These are phyloP conservation scores for Orientallactaga sibirica DNA, from an alignment of 2,797 vertebrate genomes.

Conservation along the genomic window DNA sequence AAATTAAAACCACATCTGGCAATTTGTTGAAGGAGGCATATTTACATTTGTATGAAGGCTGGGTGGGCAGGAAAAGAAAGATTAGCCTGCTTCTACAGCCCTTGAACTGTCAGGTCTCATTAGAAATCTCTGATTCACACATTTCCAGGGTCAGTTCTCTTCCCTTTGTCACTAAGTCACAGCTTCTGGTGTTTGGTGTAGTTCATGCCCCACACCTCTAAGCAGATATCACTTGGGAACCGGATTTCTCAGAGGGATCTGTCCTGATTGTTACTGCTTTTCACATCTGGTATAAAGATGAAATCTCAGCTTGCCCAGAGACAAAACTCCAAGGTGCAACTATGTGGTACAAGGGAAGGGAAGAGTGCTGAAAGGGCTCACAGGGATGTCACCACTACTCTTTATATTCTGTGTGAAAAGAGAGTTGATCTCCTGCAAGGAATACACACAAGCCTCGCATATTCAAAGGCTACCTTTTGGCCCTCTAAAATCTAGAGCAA, in stretches of 20 bases:
- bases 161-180: constrained; percentile 77
- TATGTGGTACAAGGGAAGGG: neutral
- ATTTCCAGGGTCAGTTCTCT: constrained; percentile 80
- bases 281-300: constrained; percentile 61
- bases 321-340: neutral
- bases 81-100: constrained; percentile 85
- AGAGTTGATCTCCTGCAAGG: constrained; percentile 37
- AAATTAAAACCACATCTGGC: constrained; percentile 91
- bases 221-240: constrained; percentile 68
- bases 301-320: constrained; percentile 46
- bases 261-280: constrained; percentile 60
- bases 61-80: constrained; percentile 87
- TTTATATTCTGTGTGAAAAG: constrained; percentile 15
- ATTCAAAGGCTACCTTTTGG: neutral
- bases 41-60: constrained; percentile 89
- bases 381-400: neutral
- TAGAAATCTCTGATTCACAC: constrained; percentile 83
- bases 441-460: neutral
- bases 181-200: constrained; percentile 50
- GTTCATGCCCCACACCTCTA: neutral
- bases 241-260: constrained; percentile 27
- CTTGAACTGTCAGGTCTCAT: constrained; percentile 88
- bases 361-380: neutral
- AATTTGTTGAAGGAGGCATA: constrained; percentile 87
- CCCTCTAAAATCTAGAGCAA: neutral